A percentile compares a stretch with the other conserved stretches of the same genome.
Conservation (phyloP, 2,888 invertebrate species). For the Malthinus seriepunctatus region DNA sequence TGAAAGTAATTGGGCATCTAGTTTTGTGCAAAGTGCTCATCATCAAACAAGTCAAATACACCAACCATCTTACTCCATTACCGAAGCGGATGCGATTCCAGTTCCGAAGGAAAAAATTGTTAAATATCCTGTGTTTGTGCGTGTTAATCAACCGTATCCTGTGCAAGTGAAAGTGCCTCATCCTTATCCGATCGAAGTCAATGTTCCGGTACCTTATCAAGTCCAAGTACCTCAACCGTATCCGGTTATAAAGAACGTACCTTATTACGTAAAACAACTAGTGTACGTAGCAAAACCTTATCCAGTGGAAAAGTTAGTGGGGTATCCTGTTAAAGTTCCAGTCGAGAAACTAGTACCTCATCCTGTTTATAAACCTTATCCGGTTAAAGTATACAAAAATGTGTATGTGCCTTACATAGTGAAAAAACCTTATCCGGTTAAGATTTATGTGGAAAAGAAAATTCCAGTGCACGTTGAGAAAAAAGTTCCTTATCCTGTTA, state of each 20-base stretch:
- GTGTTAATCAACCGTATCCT: constrained; percentile 64
- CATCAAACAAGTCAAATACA: too few species aligned
- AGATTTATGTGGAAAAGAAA: constrained; percentile 68
- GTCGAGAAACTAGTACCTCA: constrained; percentile 69
- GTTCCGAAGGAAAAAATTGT: constrained; percentile 75
- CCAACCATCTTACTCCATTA: constrained; percentile 40
- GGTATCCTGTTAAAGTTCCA: constrained; percentile 66
- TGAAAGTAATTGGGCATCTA: too few species aligned
- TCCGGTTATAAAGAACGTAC: constrained; percentile 68
- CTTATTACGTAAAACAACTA: constrained; percentile 64
- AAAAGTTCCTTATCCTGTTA: constrained; percentile 71
- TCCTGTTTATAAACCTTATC: constrained; percentile 64
- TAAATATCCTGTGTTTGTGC: constrained; percentile 67
- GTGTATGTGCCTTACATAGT: constrained; percentile 73
- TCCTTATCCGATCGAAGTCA: constrained; percentile 71
- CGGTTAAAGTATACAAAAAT: constrained; percentile 70
- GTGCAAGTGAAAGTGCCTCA: constrained; percentile 72
- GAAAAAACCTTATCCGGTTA: constrained; percentile 75
- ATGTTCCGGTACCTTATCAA: constrained; percentile 68
- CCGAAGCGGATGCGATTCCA: constrained; percentile 56
- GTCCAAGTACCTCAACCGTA: constrained; percentile 70
- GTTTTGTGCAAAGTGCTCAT: too few species aligned
- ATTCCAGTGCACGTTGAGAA: constrained; percentile 73
- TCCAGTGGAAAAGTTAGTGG: constrained; percentile 72
- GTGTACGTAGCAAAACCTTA: constrained; percentile 71